Percentiles rank a stretch among this genome's conserved stretches.
These are phyloP conservation scores for Drosophila parabipectinata DNA, from an alignment of 1,140 invertebrate genomes.

Conservation along the genomic window DNA sequence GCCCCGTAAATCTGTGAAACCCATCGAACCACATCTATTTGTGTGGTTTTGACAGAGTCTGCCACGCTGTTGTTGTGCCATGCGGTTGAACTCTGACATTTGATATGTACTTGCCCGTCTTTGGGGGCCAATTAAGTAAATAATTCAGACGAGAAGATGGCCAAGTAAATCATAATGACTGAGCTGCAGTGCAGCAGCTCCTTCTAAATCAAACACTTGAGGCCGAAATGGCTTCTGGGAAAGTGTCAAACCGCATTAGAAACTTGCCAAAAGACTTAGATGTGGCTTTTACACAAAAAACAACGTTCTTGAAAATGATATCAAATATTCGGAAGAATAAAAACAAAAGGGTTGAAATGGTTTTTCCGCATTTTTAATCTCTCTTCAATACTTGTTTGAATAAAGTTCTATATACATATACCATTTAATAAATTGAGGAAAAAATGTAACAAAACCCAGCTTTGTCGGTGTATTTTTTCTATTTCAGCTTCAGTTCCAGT, in stretches of 20 bases:
- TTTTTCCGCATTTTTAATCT: too few relatives aligned
- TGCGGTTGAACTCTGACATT: slow-evolving; percentile 57
- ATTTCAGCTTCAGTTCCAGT: slow-evolving; percentile 12
- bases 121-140: slow-evolving; percentile 70
- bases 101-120: slow-evolving; percentile 31
- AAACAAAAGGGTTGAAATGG: too few relatives aligned
- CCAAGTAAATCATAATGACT: slow-evolving; percentile 59
- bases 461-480: slow-evolving; percentile 7
- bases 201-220: slow-evolving; percentile 10
- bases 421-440: background rate
- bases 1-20: background rate
- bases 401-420: too few relatives aligned
- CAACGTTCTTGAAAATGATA: background rate
- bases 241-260: slow-evolving; percentile 33
- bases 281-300: slow-evolving; percentile 13
- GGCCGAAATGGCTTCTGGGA: slow-evolving; percentile 2
- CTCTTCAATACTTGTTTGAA: too few relatives aligned
- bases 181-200: slow-evolving; percentile 69
- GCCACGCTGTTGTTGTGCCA: slow-evolving; percentile 10
- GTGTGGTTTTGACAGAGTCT: slow-evolving; percentile 48
- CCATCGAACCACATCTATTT: slow-evolving; percentile 5
- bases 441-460: background rate
- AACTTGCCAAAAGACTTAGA: slow-evolving; percentile 1
- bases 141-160: slow-evolving; percentile 58
- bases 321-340: background rate